Conservation (phyloP, 2,797 vertebrate species). For the Halcyon badia region DNA sequence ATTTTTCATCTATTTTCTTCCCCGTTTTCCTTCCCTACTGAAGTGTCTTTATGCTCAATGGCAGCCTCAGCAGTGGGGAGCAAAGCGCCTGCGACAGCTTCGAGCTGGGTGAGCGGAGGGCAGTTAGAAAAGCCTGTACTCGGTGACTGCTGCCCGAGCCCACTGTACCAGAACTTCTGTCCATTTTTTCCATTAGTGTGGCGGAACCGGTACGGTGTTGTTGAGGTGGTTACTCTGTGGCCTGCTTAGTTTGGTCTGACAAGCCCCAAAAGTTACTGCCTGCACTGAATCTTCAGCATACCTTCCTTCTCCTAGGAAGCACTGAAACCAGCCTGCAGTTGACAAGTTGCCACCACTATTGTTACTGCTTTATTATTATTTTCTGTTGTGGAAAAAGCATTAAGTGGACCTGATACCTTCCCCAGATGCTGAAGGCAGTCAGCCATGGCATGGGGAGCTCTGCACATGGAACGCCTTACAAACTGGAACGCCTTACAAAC, state of each 20-base stretch:
- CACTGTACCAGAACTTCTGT: accelerated
- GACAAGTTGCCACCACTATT: background rate
- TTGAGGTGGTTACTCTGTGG: background rate
- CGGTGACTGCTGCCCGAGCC: background rate
- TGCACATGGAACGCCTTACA: accelerated
- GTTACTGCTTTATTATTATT: background rate
- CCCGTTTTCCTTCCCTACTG: background rate
- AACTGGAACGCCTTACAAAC: background rate
- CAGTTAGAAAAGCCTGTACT: background rate
- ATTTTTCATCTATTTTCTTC: background rate
- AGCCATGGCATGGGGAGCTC: background rate
- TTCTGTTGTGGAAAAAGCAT: background rate
- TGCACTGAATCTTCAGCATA: background rate
- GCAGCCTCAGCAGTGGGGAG: background rate
- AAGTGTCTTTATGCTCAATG: background rate
- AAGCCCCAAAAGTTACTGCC: background rate
- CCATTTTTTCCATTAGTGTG: background rate
- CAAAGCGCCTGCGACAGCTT: accelerated
- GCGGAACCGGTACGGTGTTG: background rate
- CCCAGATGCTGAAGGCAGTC: background rate
- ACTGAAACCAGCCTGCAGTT: background rate
- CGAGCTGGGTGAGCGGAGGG: background rate
- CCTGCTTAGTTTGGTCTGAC: background rate
- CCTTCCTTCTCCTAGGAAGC: background rate
- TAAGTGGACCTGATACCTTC: background rate